phyloP scores from a whole-genome alignment of 2,888 invertebrate genomes.

The Acleris holmiana region DNA sequence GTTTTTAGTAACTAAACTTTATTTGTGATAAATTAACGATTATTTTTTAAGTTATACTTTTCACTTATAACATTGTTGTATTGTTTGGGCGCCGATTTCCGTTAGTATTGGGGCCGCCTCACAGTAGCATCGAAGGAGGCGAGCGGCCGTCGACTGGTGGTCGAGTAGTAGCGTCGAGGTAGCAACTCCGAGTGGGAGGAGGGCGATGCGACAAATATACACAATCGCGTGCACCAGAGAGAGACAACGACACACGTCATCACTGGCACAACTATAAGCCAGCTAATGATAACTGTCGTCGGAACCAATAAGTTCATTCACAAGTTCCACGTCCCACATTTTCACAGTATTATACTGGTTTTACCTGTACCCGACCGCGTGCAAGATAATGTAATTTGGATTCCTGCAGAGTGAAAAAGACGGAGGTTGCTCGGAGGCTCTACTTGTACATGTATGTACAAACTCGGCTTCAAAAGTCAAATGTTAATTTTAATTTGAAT shows the following conservation, averaged over 20 bases:
- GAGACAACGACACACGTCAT: slow-evolving; percentile 62
- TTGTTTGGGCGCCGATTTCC: slow-evolving; percentile 52
- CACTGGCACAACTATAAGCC: slow-evolving; percentile 69
- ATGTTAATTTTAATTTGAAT: slow-evolving; percentile 75
- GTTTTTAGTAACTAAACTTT: slow-evolving; percentile 29
- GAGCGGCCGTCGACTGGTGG: slow-evolving; percentile 73
- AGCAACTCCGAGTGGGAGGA: slow-evolving; percentile 71
- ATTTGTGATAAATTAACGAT: slow-evolving; percentile 37
- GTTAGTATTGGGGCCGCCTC: slow-evolving; percentile 52
- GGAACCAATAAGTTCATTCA: slow-evolving; percentile 57
- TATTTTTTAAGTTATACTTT: slow-evolving; percentile 49
- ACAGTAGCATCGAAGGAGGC: slow-evolving; percentile 55
- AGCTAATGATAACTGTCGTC: slow-evolving; percentile 66
- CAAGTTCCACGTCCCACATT: slow-evolving; percentile 53
- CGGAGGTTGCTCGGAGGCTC: slow-evolving; percentile 66
- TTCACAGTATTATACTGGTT: slow-evolving; percentile 72
- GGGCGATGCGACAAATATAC: slow-evolving; percentile 63
- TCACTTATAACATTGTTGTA: slow-evolving; percentile 45
- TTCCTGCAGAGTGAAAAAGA: slow-evolving; percentile 81
- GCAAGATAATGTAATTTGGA: slow-evolving; percentile 80
- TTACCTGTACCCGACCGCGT: slow-evolving; percentile 74
- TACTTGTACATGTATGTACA: slow-evolving; percentile 50
- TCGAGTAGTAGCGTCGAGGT: slow-evolving; percentile 66
- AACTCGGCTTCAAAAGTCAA: slow-evolving; percentile 60
- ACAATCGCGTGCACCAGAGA: slow-evolving; percentile 49